These are phyloP conservation scores for Ochropacha duplaris DNA, from an alignment of 2,888 invertebrate genomes.

Conservation along the genomic window DNA sequence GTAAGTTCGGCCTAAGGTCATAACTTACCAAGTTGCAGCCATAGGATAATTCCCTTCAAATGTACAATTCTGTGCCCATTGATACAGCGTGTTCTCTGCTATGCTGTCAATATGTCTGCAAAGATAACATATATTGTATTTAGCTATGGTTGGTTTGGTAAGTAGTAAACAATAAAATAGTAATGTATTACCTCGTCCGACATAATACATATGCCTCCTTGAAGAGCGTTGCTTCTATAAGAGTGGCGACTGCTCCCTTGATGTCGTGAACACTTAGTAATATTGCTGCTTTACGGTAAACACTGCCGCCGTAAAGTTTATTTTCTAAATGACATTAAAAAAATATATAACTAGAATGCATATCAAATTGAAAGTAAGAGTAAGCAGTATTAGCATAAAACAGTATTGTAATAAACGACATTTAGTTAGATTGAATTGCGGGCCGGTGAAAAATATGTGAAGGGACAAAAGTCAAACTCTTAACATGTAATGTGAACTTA, in stretches of 20 bases:
- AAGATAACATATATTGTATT: no score
- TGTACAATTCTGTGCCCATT: constrained; percentile 41
- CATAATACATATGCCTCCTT: constrained; percentile 79
- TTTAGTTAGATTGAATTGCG: no score
- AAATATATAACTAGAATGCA: background rate
- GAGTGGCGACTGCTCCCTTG: constrained; percentile 75
- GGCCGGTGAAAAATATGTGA: no score
- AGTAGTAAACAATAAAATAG: no score
- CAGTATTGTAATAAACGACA: no score
- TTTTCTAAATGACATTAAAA: constrained; percentile 18
- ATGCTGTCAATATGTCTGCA: constrained; percentile 67
- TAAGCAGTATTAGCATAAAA: background rate
- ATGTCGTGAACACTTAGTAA: constrained; percentile 82
- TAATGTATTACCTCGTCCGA: constrained; percentile 25
- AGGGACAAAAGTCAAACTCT: no score
- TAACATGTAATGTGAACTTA: no score
- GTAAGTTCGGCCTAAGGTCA: no score
- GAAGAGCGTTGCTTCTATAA: constrained; percentile 68
- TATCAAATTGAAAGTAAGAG: background rate
- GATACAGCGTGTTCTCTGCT: constrained; percentile 47
- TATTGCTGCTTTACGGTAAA: constrained; percentile 59
- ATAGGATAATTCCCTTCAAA: constrained; percentile 29
- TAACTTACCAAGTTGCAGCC: constrained; percentile 54
- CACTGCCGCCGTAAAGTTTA: constrained; percentile 49
- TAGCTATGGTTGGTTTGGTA: no score